Conservation (phyloP, 1,140 invertebrate genomes). For the Acyrthosiphon pisum region DNA sequence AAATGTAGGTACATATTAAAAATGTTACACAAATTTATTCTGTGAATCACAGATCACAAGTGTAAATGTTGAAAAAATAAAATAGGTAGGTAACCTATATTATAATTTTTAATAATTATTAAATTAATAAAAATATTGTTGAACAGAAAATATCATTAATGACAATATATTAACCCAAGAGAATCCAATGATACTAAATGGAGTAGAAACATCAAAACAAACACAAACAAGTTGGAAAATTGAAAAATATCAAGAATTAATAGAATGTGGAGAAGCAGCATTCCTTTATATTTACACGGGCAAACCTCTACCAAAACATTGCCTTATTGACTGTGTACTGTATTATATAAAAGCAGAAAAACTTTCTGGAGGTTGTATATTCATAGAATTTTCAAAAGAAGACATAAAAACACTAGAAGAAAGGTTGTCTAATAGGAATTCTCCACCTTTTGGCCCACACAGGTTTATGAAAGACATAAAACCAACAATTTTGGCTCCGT, state of each 20-base stretch:
- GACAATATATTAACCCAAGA: neutral
- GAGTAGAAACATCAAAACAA: neutral
- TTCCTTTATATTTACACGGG: conserved; percentile 13
- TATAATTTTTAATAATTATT: neutral
- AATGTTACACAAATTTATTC: neutral
- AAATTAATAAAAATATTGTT: neutral
- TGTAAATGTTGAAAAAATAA: neutral
- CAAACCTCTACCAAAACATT: neutral
- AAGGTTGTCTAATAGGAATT: conserved; percentile 37
- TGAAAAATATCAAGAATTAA: neutral
- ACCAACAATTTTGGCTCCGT: neutral
- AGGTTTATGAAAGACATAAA: neutral
- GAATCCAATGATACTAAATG: neutral
- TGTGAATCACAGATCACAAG: neutral
- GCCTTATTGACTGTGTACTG: conserved; percentile 10
- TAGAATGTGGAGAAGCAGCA: conserved; percentile 23
- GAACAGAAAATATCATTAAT: neutral
- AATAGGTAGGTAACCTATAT: neutral
- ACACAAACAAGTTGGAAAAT: conserved; percentile 32
- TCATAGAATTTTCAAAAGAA: neutral
- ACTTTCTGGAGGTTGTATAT: neutral
- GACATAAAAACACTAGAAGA: conserved; percentile 41
- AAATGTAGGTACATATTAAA: neutral
- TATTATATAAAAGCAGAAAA: conserved; percentile 26
- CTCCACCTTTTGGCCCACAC: neutral